Conservation (phyloP, 2,888 invertebrate genomes). For the Sminthurinus aureus region DNA sequence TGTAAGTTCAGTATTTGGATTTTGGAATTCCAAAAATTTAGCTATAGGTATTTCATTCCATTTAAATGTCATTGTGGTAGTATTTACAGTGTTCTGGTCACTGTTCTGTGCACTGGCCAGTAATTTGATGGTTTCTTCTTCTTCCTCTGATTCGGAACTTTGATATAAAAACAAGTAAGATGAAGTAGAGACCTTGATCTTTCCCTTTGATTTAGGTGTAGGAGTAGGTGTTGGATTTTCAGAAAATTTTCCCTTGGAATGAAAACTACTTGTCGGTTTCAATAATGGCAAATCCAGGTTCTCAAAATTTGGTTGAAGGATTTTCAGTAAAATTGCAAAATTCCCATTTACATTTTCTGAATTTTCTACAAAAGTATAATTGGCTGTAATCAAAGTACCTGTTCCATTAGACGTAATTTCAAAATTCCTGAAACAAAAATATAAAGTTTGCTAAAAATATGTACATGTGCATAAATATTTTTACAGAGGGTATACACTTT, state of each 20-base stretch:
- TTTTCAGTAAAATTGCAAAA: slow-evolving; percentile 23
- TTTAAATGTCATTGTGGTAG: slow-evolving; percentile 9
- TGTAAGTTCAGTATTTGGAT: slow-evolving; percentile 24
- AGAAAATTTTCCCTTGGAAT: background rate
- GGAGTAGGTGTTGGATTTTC: background rate
- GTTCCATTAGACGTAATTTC: slow-evolving; percentile 21
- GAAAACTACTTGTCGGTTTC: slow-evolving; percentile 16
- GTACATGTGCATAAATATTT: too few species aligned
- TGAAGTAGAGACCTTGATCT: background rate
- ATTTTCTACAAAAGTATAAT: slow-evolving; percentile 18
- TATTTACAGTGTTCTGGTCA: slow-evolving; percentile 4
- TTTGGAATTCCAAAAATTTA: slow-evolving; percentile 26
- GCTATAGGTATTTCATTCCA: slow-evolving; percentile 12
- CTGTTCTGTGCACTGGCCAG: background rate
- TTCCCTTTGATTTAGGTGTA: background rate
- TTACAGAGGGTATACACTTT: too few species aligned
- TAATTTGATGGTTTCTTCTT: background rate
- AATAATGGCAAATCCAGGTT: slow-evolving; percentile 8
- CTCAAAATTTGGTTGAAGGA: slow-evolving; percentile 29
- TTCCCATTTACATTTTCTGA: slow-evolving; percentile 26
- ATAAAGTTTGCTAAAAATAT: too few species aligned
- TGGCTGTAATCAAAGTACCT: slow-evolving; percentile 18
- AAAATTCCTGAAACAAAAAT: slow-evolving; percentile 20
- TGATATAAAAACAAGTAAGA: slow-evolving; percentile 24
- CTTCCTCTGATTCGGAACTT: slow-evolving; percentile 23